Evolutionary conservation across 2,113 vertebrate genomes (phyloP).

Genomic region (Atractosteus spatula): DNA sequence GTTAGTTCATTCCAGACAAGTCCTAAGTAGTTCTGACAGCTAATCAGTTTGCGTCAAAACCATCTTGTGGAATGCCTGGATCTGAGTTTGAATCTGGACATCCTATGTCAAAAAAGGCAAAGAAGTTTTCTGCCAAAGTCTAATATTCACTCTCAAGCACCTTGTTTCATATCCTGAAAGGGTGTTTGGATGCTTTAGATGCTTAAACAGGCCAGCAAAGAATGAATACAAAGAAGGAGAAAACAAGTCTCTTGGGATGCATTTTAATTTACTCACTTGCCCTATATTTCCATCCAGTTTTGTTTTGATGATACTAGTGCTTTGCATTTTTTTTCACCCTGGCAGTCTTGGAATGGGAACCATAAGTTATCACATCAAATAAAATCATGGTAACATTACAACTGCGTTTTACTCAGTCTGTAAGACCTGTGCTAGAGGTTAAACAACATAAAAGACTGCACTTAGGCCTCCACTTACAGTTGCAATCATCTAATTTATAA

Average conservation of each 20-base stretch:
- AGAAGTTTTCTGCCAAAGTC: no score
- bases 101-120: no score
- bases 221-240: slow-evolving; percentile 22
- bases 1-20: no score
- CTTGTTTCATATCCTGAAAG: neutral
- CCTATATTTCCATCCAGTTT: slow-evolving; percentile 67
- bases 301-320: slow-evolving; percentile 66
- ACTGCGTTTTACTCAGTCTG: slow-evolving; percentile 15
- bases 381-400: slow-evolving; percentile 22
- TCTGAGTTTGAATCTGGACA: no score
- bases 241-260: slow-evolving; percentile 57
- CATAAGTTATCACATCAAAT: slow-evolving; percentile 16
- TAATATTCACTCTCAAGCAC: no score
- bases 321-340: slow-evolving; percentile 71
- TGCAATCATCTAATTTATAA: slow-evolving; percentile 29
- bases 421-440: slow-evolving; percentile 8
- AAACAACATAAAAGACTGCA: slow-evolving; percentile 27
- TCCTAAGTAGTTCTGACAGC: no score
- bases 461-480: slow-evolving; percentile 7
- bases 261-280: slow-evolving; percentile 70
- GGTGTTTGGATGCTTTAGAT: neutral
- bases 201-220: neutral
- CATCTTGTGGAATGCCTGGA: no score
- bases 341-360: slow-evolving; percentile 47
- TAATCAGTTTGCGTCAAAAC: no score